phyloP scores from a whole-genome alignment of 2,113 vertebrate species.

The Rissa tridactyla region DNA sequence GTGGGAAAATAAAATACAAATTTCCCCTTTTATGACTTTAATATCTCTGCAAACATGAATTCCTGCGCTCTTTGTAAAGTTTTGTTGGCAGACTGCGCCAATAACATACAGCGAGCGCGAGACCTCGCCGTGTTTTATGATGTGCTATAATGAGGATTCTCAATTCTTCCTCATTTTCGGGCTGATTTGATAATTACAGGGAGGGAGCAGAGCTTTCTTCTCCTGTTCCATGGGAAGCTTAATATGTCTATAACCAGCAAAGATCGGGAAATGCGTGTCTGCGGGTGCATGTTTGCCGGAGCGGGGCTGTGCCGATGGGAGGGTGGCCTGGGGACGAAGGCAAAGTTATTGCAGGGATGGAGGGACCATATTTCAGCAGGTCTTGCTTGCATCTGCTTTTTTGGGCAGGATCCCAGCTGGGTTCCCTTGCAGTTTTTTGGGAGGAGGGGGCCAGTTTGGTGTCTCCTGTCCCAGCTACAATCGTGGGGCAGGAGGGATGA shows the following conservation, averaged over 20 bases:
- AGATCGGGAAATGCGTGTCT: not conserved
- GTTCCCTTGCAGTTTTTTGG: not conserved
- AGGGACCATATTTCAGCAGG: not conserved
- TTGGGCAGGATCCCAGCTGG: not conserved
- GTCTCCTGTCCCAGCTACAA: rapidly evolving
- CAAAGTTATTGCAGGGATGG: not conserved
- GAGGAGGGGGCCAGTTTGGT: not conserved
- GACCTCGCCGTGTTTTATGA: constrained; percentile 49
- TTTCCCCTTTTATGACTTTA: constrained; percentile 68
- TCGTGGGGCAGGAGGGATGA: not conserved
- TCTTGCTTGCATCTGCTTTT: not conserved
- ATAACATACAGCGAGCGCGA: not conserved
- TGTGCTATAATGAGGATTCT: constrained; percentile 59
- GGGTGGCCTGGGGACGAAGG: not conserved
- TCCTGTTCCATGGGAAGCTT: not conserved
- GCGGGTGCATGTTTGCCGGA: rapidly evolving
- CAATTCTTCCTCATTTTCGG: constrained; percentile 54
- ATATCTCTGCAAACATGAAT: constrained; percentile 58
- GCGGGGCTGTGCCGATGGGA: not conserved
- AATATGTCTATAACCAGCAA: not conserved
- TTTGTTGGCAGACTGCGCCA: constrained; percentile 24
- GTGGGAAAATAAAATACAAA: constrained; percentile 76
- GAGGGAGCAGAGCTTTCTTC: constrained; percentile 33
- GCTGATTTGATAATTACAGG: constrained; percentile 67
- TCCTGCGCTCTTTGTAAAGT: constrained; percentile 44